Evolutionary conservation across 2,113 vertebrate genomes (phyloP).

Genomic region (Rallus limicola): DNA sequence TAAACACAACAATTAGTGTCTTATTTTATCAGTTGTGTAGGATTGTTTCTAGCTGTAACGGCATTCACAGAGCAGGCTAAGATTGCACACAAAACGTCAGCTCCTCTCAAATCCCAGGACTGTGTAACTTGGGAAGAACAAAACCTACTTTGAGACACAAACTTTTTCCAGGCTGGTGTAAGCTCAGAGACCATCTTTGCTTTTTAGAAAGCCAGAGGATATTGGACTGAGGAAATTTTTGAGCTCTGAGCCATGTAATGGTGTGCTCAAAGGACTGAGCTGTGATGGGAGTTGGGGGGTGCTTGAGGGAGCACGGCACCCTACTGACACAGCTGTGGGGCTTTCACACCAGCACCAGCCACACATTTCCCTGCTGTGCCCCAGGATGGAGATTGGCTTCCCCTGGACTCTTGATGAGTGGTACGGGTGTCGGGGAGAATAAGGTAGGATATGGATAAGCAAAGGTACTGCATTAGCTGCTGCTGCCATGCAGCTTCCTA

Average conservation of each 20-base stretch:
- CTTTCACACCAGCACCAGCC: neutral
- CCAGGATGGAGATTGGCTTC: neutral
- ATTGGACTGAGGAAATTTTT: neutral
- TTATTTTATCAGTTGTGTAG: conserved; percentile 53
- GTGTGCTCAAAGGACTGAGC: neutral
- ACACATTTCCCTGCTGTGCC: neutral
- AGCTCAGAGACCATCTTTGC: neutral
- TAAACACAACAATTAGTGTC: conserved; percentile 58
- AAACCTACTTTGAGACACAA: neutral
- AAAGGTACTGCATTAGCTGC: neutral
- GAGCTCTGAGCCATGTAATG: neutral
- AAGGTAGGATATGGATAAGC: neutral
- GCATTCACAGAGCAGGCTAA: neutral
- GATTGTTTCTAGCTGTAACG: conserved; percentile 29
- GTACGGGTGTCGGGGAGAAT: neutral
- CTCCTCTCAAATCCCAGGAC: neutral
- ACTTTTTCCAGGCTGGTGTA: neutral
- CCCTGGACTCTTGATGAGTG: neutral
- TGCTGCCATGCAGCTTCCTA: neutral
- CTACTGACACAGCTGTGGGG: neutral
- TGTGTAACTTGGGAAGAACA: neutral
- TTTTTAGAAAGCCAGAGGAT: neutral
- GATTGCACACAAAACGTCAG: neutral
- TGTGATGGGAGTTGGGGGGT: neutral
- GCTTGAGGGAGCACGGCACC: accelerated